Evolutionary conservation across 1,140 invertebrate genomes (phyloP), one percentile per base, ranked within the genome.

Genomic region (Macrobrachium nipponense): DNA sequence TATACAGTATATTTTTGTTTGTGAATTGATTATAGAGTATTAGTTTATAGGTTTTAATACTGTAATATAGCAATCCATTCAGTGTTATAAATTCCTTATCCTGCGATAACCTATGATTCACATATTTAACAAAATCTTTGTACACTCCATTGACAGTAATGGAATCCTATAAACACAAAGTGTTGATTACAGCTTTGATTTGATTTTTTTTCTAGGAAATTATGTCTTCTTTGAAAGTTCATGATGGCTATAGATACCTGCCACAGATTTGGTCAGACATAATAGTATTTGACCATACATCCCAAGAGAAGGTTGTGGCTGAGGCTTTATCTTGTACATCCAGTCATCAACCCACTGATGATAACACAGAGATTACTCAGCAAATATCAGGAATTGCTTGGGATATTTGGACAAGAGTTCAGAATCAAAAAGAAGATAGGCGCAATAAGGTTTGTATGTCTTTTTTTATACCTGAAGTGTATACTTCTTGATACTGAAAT

Each of bases 251-350:
- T 15, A 92, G 94, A 68, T 92, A 95, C 51, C 90, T 97, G 76
- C 94, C 95, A 2, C 93, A 93, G 89, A 90, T 96, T 11, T 97
- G 95, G 95, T 95, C 95, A 1, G 95, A 97, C 90, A 93, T 96
- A 88, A 91, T 95, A 0, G 91, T 94, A 43, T 96, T 95, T 90
- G 94, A 95, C 79, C 93, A 93, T 66, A 92, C 92, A 0, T 90
- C 92, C 82, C 91, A 94, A 68, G 92, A 93, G 82, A 92, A 91
- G 78, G 89, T 94, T 0, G 81, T 95, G 0, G 91, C 92, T 44
- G 90, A 90, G 18, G 90, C 95, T 1, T 89, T 95, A 0, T 90
- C 92, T 43, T 93, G 93, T 14, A 93, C 94, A 92, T 70, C 89
- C 5, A 59, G 83, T n/a, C 93, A 94, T 93, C 91, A 91, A 89